phyloP scores from a whole-genome alignment of 2,113 vertebrate genomes.

The Scytalopus superciliaris region DNA sequence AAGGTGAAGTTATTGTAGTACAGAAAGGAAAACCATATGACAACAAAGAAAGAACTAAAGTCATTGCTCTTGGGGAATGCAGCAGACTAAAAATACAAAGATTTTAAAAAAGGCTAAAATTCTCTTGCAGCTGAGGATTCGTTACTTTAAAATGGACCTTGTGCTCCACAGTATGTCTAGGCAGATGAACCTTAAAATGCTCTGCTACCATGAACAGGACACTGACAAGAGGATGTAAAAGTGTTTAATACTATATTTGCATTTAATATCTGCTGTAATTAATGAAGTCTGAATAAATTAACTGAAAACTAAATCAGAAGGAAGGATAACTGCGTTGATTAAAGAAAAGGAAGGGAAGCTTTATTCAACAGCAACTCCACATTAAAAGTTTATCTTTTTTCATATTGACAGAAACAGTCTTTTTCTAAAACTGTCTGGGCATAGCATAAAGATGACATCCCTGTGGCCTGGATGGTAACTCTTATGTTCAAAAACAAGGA shows the following conservation, averaged over 20 bases:
- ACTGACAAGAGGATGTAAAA: background rate
- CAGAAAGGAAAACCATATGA: background rate
- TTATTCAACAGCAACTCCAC: background rate
- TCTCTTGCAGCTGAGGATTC: background rate
- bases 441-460: background rate
- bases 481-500: background rate
- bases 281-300: constrained; percentile 37
- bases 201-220: background rate
- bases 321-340: background rate
- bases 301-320: background rate
- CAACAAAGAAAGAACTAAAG: background rate
- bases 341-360: background rate
- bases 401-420: background rate
- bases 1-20: background rate
- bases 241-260: background rate
- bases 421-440: background rate
- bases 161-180: background rate
- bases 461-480: background rate
- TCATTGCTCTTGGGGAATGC: background rate
- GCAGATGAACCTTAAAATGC: background rate
- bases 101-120: background rate
- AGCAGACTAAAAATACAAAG: background rate
- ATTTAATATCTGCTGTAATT: background rate
- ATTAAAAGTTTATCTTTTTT: background rate
- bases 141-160: background rate